A percentile compares a stretch with the other conserved stretches of the same genome.
phyloP scores from a whole-genome alignment of 2,797 vertebrate genomes.

The Threskiornis aethiopicus region DNA sequence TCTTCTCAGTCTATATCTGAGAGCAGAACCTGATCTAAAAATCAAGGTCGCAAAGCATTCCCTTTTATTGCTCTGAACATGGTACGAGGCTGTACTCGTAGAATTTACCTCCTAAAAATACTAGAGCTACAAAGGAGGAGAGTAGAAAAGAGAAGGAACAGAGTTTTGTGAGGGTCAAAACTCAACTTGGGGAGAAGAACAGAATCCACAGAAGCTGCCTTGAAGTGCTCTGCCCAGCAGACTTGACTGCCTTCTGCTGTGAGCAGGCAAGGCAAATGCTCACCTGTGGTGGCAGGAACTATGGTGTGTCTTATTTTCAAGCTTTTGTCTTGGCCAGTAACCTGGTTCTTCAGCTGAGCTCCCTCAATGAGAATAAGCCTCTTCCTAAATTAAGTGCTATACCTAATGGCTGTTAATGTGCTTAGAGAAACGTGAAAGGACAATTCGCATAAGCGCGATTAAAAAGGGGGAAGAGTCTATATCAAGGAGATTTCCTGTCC shows the following conservation, averaged over 20 bases:
- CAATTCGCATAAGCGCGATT: neutral
- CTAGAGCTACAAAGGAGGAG: neutral
- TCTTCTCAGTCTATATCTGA: neutral
- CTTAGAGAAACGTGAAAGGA: neutral
- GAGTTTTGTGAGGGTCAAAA: neutral
- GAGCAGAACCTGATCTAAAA: neutral
- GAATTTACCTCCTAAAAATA: neutral
- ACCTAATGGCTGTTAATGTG: neutral
- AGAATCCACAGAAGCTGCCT: neutral
- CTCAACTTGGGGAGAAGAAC: neutral
- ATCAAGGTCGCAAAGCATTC: neutral
- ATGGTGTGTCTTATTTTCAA: neutral
- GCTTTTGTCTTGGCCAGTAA: neutral
- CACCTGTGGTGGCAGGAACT: neutral
- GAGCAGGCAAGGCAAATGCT: neutral
- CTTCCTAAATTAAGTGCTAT: rapidly evolving
- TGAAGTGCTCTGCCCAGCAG: neutral
- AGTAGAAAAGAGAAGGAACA: neutral
- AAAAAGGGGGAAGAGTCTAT: neutral
- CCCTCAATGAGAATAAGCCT: neutral
- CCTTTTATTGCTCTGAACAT: neutral
- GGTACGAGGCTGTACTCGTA: neutral
- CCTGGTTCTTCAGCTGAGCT: neutral
- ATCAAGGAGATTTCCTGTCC: neutral
- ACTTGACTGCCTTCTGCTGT: neutral